Percentiles rank a stretch among this genome's conserved stretches.
phyloP scores from a whole-genome alignment of 2,113 vertebrate species.

The Bungarus multicinctus region DNA sequence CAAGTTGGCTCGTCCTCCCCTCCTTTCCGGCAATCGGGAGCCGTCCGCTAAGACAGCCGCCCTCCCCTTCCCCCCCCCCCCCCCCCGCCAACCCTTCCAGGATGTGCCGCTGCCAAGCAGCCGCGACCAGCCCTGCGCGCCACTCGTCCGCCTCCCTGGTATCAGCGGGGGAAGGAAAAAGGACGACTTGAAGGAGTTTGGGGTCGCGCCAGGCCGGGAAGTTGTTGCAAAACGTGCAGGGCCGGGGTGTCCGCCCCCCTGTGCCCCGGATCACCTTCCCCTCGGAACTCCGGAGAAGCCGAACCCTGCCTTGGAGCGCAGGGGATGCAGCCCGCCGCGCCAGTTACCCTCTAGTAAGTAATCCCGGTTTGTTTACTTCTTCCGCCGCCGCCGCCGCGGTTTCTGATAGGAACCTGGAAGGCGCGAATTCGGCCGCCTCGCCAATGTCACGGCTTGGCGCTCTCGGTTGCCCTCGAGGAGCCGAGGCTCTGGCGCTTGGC shows the following conservation, averaged over 20 bases:
- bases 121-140: constrained; percentile 20
- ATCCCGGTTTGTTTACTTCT: neutral
- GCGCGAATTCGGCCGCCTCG: neutral
- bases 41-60: neutral
- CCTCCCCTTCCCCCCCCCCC: neutral
- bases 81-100: neutral
- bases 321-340: constrained; percentile 10
- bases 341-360: constrained; percentile 10
- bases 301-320: neutral
- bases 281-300: neutral
- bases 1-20: neutral
- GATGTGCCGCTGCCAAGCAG: neutral
- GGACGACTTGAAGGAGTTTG: neutral
- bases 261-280: neutral
- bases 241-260: neutral
- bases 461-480: too few species aligned
- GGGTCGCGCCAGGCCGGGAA: neutral
- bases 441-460: neutral
- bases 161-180: neutral
- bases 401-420: neutral
- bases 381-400: neutral
- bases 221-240: constrained; percentile 31
- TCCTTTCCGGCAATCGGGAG: neutral
- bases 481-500: neutral
- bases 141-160: neutral